Evolutionary conservation across 2,888 invertebrate genomes (phyloP).

Genomic region (Tanytarsus gracilentus): DNA sequence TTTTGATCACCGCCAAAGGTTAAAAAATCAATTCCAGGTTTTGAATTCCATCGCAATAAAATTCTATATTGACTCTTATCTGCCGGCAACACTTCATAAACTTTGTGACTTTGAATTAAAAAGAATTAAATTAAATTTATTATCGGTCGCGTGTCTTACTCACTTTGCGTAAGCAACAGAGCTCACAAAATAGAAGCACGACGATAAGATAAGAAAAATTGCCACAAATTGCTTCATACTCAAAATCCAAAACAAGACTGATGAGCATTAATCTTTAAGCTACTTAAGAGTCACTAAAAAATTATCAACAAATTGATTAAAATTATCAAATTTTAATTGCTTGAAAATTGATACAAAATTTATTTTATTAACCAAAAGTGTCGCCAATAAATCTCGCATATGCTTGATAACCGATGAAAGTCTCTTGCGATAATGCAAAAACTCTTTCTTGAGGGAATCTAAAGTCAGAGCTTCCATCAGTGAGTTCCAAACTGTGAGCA

Average conservation of each 20-base stretch:
- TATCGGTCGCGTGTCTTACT: too few relatives aligned
- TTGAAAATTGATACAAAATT: too few relatives aligned
- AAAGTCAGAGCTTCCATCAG: slow-evolving; percentile 48
- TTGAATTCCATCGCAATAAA: slow-evolving; percentile 14
- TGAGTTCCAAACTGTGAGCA: slow-evolving; percentile 51
- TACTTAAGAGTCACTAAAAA: too few relatives aligned
- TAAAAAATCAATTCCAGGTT: slow-evolving; percentile 24
- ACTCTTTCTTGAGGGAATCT: slow-evolving; percentile 40
- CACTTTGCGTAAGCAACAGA: too few relatives aligned
- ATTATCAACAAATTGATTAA: too few relatives aligned
- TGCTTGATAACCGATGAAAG: slow-evolving; percentile 22
- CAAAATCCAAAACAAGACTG: too few relatives aligned
- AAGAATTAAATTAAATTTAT: background rate
- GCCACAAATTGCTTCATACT: too few relatives aligned
- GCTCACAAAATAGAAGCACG: too few relatives aligned
- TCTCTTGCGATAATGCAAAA: slow-evolving; percentile 11
- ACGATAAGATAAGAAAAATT: too few relatives aligned
- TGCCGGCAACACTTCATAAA: slow-evolving; percentile 4
- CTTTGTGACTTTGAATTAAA: slow-evolving; percentile 18
- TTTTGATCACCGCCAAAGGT: background rate
- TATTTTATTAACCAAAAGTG: background rate
- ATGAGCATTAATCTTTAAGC: too few relatives aligned
- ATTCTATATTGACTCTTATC: background rate
- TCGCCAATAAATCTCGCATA: slow-evolving; percentile 9
- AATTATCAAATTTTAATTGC: too few relatives aligned